Percentiles rank a stretch among this genome's conserved stretches.
These are phyloP conservation scores for Sebastes cheni DNA, from an alignment of 2,797 vertebrate species.

Conservation along the genomic window DNA sequence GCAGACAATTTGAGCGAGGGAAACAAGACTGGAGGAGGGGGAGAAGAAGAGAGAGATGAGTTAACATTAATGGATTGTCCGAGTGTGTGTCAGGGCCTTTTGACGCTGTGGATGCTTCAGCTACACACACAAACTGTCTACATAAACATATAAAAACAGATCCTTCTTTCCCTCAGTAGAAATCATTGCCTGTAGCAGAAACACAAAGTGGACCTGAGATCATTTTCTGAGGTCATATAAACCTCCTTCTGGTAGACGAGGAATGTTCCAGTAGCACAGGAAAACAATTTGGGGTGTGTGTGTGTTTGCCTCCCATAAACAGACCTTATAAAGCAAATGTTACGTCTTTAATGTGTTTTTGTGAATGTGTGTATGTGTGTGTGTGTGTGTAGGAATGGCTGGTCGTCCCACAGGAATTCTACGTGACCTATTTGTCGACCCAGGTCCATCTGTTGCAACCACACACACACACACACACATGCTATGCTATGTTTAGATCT, in stretches of 20 bases:
- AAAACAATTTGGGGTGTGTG: background rate
- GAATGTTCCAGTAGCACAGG: constrained; percentile 29
- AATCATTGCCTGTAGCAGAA: background rate
- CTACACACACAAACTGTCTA: background rate
- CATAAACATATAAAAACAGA: background rate
- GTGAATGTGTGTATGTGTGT: background rate
- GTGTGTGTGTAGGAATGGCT: constrained; percentile 6
- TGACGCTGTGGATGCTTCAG: too few species aligned
- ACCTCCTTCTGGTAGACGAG: background rate
- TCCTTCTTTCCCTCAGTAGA: background rate
- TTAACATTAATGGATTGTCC: too few species aligned
- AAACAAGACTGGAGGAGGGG: background rate
- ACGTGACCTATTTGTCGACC: constrained; percentile 35
- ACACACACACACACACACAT: background rate
- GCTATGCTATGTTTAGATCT: constrained; percentile 23
- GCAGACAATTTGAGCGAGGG: constrained; percentile 20
- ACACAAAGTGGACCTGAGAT: background rate
- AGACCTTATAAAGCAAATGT: constrained; percentile 23
- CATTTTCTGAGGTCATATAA: constrained; percentile 14
- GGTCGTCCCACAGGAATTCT: constrained; percentile 33
- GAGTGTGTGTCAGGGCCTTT: too few species aligned
- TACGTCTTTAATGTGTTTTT: background rate
- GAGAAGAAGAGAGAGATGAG: background rate
- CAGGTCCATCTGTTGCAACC: background rate
- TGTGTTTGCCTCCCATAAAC: background rate